Conservation (phyloP, 1,140 invertebrate species). For the Spodoptera litura region DNA sequence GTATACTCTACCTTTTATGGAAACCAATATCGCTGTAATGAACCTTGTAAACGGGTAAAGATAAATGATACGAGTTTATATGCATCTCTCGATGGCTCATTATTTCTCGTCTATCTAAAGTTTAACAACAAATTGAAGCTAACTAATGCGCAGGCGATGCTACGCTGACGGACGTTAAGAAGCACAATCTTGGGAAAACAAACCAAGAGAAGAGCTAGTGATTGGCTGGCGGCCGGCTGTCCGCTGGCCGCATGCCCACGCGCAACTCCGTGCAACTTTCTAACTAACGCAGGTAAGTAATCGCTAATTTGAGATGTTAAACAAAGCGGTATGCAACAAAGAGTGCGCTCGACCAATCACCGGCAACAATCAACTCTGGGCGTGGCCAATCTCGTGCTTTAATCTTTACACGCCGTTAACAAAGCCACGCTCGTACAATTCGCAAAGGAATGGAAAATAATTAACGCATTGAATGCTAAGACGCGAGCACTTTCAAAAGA, state of each 20-base stretch:
- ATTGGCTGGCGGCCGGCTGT: constrained; percentile 1
- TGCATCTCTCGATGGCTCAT: background rate
- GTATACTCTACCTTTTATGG: constrained; percentile 25
- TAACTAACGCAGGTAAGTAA: constrained; percentile 51
- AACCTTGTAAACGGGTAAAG: constrained; percentile 12
- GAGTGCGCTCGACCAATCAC: constrained; percentile 72
- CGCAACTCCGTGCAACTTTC: constrained; percentile 51
- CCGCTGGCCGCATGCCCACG: background rate
- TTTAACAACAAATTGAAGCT: constrained; percentile 2
- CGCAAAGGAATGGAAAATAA: constrained; percentile 73
- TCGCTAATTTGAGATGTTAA: constrained; percentile 75
- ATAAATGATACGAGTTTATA: constrained; percentile 7
- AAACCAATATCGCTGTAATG: constrained; percentile 1
- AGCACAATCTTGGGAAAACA: background rate
- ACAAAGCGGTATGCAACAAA: constrained; percentile 74
- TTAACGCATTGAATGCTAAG: constrained; percentile 70
- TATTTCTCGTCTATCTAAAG: background rate
- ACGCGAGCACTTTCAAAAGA: constrained; percentile 36
- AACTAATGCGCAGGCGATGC: constrained; percentile 17
- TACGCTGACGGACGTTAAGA: constrained; percentile 1
- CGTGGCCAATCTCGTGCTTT: constrained; percentile 68
- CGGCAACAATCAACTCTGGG: constrained; percentile 61
- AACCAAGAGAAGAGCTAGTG: background rate
- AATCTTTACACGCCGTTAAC: constrained; percentile 63
- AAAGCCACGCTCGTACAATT: constrained; percentile 71